Conservation (phyloP, 2,113 vertebrate genomes). For the Nycticebus coucang region DNA sequence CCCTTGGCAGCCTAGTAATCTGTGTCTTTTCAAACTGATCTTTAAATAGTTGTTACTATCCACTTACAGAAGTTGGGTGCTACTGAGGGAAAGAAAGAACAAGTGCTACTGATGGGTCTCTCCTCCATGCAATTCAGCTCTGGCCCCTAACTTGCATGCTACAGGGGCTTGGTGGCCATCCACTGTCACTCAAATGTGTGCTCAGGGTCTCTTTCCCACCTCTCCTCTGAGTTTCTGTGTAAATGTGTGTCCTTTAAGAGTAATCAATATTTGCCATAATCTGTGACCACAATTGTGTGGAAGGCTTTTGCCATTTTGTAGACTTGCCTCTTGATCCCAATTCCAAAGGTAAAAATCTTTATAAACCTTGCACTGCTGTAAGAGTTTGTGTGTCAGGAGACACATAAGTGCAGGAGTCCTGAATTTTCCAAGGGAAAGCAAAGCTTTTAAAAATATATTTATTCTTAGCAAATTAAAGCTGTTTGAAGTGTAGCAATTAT, state of each 20-base stretch:
- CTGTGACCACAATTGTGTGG: neutral
- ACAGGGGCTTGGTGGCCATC: neutral
- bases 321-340: neutral
- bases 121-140: neutral
- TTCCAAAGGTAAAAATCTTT: conserved; percentile 52
- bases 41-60: neutral
- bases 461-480: conserved; percentile 60
- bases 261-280: neutral
- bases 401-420: conserved; percentile 49
- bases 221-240: neutral
- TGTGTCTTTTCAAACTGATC: neutral
- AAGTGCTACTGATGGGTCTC: neutral
- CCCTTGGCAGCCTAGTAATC: neutral
- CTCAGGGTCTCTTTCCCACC: neutral
- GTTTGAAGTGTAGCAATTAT: conserved; percentile 26
- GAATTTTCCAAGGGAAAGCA: conserved; percentile 53
- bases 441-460: conserved; percentile 56
- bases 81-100: neutral
- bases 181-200: neutral
- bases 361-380: conserved; percentile 32
- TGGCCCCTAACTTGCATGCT: neutral
- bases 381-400: conserved; percentile 15
- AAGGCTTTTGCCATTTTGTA: conserved; percentile 20
- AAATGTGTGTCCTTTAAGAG: neutral
- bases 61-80: neutral